Evolutionary conservation across 2,797 vertebrate species (phyloP), one percentile per base, ranked within the genome.

Genomic region (Parambassis ranga): DNA sequence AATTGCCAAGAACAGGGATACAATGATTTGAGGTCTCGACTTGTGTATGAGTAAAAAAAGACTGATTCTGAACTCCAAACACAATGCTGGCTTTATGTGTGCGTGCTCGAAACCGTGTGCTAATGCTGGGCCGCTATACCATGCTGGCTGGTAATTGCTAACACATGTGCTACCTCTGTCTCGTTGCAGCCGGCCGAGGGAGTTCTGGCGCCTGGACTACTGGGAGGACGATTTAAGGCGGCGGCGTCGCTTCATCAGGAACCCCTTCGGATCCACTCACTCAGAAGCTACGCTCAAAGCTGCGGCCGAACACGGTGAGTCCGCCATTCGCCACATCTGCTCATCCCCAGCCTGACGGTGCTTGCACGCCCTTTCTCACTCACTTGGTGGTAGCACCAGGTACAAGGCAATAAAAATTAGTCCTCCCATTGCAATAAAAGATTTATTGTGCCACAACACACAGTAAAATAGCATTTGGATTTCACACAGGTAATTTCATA

Each of bases 151-250:
- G 93, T 98, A 98, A 98, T 98, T 94, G 94, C 94, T 97, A 97
- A 97, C 97, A 98, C 91, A 94, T 97, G 96, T 97, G 94, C 81
- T 93, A 92, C 93, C 94, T 95, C 93, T 94, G 90, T 95, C 94
- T 94, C 91, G 89, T 88, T 94, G 93, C 94, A 95, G 94, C 94
- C 94, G 96, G 92, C 95, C 95, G 87, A 94, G 94, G 94, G 95
- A 96, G 93, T 99, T 98, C 94, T 99, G 97, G 97, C 96, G 97
- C 94, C 96, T 99, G 88, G 97, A 99, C 95, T 97, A 96, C 95
- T 99, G 97, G 98, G 98, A 99, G 92, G 98, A 99, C 93, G 96
- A 98, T 94, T 95, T 98, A 94, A 95, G 98, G 94, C 95, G 98
- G 91, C 96, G 98, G 83, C 94, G 95, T 72, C 96, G 97, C 87